Conservation (phyloP, 2,797 vertebrate genomes). For the Tauraco hartlaubi region DNA sequence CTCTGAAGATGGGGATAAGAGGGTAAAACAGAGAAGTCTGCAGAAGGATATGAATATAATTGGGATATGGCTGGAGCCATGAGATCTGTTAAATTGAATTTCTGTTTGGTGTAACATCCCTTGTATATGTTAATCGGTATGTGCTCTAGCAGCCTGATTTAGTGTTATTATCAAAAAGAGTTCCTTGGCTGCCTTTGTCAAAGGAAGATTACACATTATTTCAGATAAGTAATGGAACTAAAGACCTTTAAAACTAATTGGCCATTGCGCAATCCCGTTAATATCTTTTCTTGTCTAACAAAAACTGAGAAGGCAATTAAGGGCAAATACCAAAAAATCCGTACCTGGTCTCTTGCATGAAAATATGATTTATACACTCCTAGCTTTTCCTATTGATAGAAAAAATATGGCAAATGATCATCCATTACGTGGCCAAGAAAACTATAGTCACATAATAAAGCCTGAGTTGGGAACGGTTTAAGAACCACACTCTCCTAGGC, state of each 20-base stretch:
- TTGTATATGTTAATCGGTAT: constrained; percentile 55
- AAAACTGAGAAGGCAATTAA: constrained; percentile 52
- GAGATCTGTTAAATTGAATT: constrained; percentile 66
- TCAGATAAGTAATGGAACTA: constrained; percentile 65
- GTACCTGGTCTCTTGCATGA: neutral
- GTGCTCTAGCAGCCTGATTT: constrained; percentile 53
- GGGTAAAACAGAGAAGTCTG: neutral
- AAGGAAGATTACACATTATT: constrained; percentile 69
- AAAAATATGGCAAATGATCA: neutral
- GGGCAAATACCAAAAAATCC: constrained; percentile 48
- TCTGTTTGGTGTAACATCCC: constrained; percentile 59
- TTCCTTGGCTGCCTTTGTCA: constrained; percentile 49
- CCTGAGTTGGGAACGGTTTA: neutral
- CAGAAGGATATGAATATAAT: constrained; percentile 13
- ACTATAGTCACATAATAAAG: neutral
- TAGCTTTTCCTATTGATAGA: neutral
- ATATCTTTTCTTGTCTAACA: constrained; percentile 43
- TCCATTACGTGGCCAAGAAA: neutral
- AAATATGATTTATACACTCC: neutral
- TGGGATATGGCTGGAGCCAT: neutral
- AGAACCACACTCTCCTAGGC: neutral
- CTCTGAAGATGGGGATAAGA: constrained; percentile 40
- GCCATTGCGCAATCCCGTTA: constrained; percentile 49
- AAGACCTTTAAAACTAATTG: constrained; percentile 68
- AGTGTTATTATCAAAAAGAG: constrained; percentile 51